These are phyloP conservation scores for Synanthedon formicaeformis DNA, from an alignment of 2,888 invertebrate species.

Conservation along the genomic window DNA sequence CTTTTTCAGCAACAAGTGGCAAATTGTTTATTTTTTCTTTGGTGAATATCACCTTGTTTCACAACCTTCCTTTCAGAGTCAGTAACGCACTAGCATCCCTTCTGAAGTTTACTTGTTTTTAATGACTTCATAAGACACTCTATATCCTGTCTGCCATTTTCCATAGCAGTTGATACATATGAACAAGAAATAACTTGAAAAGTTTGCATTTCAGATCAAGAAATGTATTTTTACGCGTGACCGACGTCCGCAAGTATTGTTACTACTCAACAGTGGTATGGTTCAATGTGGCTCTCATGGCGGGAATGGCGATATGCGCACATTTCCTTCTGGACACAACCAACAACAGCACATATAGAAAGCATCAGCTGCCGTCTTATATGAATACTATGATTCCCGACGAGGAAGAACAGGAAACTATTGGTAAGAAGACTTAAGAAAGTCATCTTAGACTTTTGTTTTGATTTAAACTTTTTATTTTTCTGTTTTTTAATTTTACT, in stretches of 20 bases:
- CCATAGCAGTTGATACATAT: too few relatives aligned
- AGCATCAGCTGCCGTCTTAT: slow-evolving; percentile 52
- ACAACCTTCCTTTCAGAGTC: too few relatives aligned
- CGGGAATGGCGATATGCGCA: slow-evolving; percentile 81
- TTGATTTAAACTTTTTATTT: background rate
- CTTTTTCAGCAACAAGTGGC: too few relatives aligned
- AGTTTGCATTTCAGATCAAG: slow-evolving; percentile 71
- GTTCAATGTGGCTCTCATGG: slow-evolving; percentile 78
- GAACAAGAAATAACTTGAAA: too few relatives aligned
- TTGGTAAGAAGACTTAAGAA: slow-evolving; percentile 62
- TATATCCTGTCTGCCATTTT: too few relatives aligned
- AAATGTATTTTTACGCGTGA: slow-evolving; percentile 86
- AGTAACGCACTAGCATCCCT: too few relatives aligned
- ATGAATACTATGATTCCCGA: slow-evolving; percentile 55
- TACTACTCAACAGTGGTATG: slow-evolving; percentile 88
- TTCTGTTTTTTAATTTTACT: too few relatives aligned
- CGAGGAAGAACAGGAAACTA: slow-evolving; percentile 77
- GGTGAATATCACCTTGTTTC: too few relatives aligned
- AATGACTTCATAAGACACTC: too few relatives aligned
- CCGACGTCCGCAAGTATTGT: slow-evolving; percentile 88
- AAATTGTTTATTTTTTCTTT: too few relatives aligned
- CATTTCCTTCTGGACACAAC: slow-evolving; percentile 83
- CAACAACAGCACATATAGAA: slow-evolving; percentile 54
- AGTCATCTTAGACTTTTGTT: slow-evolving; percentile 5
- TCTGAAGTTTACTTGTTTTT: too few relatives aligned